Evolutionary conservation across 1,140 invertebrate species (phyloP).

Genomic region (Dufourea novaeangliae): DNA sequence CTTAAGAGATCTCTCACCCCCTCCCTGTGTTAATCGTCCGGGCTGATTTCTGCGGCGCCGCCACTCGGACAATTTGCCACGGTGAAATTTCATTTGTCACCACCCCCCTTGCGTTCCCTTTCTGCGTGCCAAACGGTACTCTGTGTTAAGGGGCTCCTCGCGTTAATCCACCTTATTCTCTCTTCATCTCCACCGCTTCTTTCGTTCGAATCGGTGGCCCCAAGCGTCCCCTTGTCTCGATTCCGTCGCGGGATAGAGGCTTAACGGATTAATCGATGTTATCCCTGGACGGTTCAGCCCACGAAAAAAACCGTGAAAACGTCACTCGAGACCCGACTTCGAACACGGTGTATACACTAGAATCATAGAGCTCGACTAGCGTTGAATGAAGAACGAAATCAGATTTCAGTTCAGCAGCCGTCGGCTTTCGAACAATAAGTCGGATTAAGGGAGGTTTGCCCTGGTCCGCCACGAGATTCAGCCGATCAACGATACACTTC

Average conservation of each 20-base stretch:
- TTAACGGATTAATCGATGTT: conserved; percentile 62
- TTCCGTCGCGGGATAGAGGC: not conserved
- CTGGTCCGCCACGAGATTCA: not conserved
- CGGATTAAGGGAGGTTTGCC: conserved; percentile 39
- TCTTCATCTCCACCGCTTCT: conserved; percentile 47
- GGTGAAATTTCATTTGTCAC: conserved; percentile 73
- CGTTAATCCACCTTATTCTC: conserved; percentile 62
- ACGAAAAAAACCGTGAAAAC: conserved; percentile 47
- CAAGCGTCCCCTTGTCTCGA: not conserved
- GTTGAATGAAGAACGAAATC: conserved; percentile 52
- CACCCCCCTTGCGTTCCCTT: conserved; percentile 34
- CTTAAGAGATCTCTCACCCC: conserved; percentile 63
- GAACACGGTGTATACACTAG: no score
- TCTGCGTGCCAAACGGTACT: conserved; percentile 26
- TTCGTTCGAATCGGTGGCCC: no score
- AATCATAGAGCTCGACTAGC: not conserved
- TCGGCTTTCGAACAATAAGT: conserved; percentile 44
- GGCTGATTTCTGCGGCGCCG: conserved; percentile 70
- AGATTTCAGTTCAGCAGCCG: conserved; percentile 42
- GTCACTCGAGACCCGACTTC: conserved; percentile 13
- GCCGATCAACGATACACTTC: conserved; percentile 31
- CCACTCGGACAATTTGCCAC: conserved; percentile 74
- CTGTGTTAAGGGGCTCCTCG: conserved; percentile 41
- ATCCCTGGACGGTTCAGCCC: conserved; percentile 25
- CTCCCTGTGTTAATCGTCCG: conserved; percentile 69